phyloP scores from a whole-genome alignment of 2,888 invertebrate species.

The Lochmaea capreae region DNA sequence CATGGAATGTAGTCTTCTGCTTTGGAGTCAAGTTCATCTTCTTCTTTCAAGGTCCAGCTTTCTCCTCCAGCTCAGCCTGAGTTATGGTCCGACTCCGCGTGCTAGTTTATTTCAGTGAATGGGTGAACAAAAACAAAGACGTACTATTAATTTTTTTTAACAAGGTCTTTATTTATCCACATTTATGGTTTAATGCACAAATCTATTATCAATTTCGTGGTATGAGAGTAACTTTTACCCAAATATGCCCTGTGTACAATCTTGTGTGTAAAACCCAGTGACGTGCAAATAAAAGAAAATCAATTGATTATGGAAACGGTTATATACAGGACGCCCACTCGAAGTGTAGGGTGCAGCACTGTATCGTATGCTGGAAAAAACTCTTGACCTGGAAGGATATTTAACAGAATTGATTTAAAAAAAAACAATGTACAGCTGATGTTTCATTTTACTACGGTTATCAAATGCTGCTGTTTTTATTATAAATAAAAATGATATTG shows the following conservation, averaged over 20 bases:
- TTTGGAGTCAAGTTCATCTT: conserved; percentile 51
- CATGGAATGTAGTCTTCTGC: conserved; percentile 50
- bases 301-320: conserved; percentile 19
- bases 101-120: conserved; percentile 44
- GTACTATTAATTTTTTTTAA: conserved; percentile 7
- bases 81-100: conserved; percentile 38
- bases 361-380: conserved; percentile 6
- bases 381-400: conserved; percentile 5
- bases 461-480: background rate
- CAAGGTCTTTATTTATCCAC: conserved; percentile 1
- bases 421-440: conserved; percentile 3
- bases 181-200: background rate
- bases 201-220: conserved; percentile 1
- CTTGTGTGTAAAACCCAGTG: conserved; percentile 1
- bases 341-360: background rate
- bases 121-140: conserved; percentile 30
- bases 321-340: conserved; percentile 15
- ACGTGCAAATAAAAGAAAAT: conserved; percentile 14
- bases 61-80: conserved; percentile 47
- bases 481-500: background rate
- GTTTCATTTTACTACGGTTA: background rate
- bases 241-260: conserved; percentile 5
- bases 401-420: conserved; percentile 9
- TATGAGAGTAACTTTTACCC: background rate
- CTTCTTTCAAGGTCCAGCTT: conserved; percentile 55